These are phyloP conservation scores for Gorsachius magnificus DNA, from an alignment of 2,797 vertebrate species.

Conservation along the genomic window DNA sequence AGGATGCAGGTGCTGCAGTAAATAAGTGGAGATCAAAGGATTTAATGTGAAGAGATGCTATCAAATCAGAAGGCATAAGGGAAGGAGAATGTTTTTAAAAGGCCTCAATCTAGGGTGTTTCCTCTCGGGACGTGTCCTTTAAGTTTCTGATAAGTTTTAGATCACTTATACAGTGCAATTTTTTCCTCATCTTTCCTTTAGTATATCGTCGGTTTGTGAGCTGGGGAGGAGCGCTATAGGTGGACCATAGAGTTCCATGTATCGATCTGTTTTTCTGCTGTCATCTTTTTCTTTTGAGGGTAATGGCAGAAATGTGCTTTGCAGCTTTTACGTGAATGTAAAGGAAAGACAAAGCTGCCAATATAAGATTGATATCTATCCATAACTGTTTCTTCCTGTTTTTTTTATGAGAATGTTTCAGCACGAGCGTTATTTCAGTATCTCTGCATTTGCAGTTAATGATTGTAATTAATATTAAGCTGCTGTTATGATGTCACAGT, in stretches of 20 bases:
- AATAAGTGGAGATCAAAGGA: neutral
- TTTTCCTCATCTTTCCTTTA: neutral
- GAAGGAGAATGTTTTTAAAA: neutral
- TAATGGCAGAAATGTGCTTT: neutral
- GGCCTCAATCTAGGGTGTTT: neutral
- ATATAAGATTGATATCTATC: neutral
- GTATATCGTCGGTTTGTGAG: neutral
- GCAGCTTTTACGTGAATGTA: neutral
- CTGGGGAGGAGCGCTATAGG: neutral
- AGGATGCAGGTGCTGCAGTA: neutral
- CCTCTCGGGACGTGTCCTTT: neutral
- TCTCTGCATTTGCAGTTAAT: neutral
- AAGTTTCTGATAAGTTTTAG: neutral
- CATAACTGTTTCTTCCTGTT: neutral
- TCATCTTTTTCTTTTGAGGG: neutral
- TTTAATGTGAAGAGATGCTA: neutral
- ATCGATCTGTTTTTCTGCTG: neutral
- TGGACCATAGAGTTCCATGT: neutral
- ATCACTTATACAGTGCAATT: neutral
- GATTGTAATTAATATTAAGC: neutral
- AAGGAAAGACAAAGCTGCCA: neutral
- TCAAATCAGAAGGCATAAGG: neutral
- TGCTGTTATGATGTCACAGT: neutral
- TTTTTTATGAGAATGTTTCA: neutral
- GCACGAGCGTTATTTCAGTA: neutral